phyloP scores from a whole-genome alignment of 2,888 invertebrate species.

The Arctia plantaginis region DNA sequence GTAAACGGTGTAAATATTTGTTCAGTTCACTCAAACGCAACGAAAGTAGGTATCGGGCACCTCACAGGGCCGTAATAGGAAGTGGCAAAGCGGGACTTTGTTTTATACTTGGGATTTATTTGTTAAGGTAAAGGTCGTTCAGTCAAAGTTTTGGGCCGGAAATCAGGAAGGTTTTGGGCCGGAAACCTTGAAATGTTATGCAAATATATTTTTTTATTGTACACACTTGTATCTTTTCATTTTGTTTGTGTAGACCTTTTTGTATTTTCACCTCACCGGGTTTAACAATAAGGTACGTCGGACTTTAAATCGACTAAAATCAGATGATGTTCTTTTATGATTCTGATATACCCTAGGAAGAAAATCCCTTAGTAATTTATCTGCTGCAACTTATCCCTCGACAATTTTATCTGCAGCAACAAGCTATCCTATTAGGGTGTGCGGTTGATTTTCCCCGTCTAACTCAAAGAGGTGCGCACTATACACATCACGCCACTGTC shows the following conservation, averaged over 20 bases:
- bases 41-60: conserved; percentile 54
- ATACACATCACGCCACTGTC: too few species aligned
- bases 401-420: too few species aligned
- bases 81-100: conserved; percentile 50
- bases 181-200: not conserved
- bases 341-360: not conserved
- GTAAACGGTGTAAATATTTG: conserved; percentile 66
- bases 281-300: not conserved
- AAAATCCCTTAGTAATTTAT: not conserved
- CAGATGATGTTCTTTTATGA: not conserved
- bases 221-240: not conserved
- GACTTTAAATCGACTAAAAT: not conserved
- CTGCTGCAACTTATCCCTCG: too few species aligned
- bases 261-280: not conserved
- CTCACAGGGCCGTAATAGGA: conserved; percentile 51
- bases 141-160: conserved; percentile 25
- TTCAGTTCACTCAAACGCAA: conserved; percentile 56
- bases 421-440: too few species aligned
- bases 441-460: too few species aligned
- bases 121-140: conserved; percentile 36
- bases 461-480: too few species aligned
- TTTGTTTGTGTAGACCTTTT: not conserved
- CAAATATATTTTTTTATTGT: not conserved
- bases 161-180: conserved; percentile 23
- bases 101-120: conserved; percentile 47